Conservation (phyloP, 2,113 vertebrate species). For the Glaucidium brasilianum region DNA sequence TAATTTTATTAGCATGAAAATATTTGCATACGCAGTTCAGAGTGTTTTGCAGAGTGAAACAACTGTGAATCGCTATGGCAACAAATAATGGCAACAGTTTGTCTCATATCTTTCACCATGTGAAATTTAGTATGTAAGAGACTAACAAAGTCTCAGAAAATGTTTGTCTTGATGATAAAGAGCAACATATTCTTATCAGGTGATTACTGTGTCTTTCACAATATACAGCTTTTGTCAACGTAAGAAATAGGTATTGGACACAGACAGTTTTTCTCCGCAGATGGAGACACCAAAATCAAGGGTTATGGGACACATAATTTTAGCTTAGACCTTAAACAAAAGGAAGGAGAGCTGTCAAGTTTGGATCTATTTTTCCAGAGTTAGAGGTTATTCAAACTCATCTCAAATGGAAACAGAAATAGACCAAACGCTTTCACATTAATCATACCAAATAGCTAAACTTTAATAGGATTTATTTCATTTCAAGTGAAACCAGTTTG, state of each 20-base stretch:
- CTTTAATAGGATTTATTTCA: not conserved
- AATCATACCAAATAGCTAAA: not conserved
- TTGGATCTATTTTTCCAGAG: not conserved
- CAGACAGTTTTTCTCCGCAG: not conserved
- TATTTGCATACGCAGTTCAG: not conserved
- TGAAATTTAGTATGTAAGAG: not conserved
- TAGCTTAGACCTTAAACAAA: not conserved
- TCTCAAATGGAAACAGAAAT: not conserved
- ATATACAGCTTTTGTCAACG: not conserved
- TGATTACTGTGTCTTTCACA: not conserved
- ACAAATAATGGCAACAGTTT: not conserved
- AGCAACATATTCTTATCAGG: not conserved
- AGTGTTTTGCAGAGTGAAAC: constrained; percentile 22
- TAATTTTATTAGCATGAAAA: constrained; percentile 18
- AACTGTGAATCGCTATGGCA: not conserved
- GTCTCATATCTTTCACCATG: not conserved
- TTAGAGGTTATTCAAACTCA: not conserved
- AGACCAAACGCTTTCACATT: not conserved
- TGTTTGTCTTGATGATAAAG: not conserved
- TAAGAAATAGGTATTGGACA: not conserved
- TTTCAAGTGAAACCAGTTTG: not conserved
- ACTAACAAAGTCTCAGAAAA: not conserved
- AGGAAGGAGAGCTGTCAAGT: not conserved
- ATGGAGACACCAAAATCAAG: not conserved
- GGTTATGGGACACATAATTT: not conserved